Evolutionary conservation across 2,888 invertebrate genomes (phyloP), one percentile per base, ranked within the genome.

Genomic region (Branchellion lobata): DNA sequence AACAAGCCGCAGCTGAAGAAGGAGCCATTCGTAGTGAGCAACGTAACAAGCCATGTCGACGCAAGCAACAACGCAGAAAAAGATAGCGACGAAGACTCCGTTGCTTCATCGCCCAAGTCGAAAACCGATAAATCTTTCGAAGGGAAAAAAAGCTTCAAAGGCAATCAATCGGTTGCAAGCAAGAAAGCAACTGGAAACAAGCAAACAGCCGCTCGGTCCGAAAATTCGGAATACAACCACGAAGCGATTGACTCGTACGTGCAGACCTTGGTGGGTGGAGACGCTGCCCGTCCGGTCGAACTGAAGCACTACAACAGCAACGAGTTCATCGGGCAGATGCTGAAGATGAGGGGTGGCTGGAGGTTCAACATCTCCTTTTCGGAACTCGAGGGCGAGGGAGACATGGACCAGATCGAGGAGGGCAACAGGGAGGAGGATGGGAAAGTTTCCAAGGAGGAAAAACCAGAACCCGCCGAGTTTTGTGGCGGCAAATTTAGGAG

Each of bases 291-390:
- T 8, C 77, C 77, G 2, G 57, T 77, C 1, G 77, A 77, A 29
- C n/a, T 77, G 65, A 40, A 24, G 53, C 65, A 61, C 27, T 77
- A 77, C 65, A 77, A 65, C 33, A 77, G 77, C 40, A 57, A 33
- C 31, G 77, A 77, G 33, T 65, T 77, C 27, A 77, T 77, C 34
- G 40, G 77, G 21, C 31, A 33, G 11, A 40, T 65, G 11, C 21
- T 77, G 3, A 77, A 33, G 24, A 77, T 77, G 77, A 53, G 77
- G n/a, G 77, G 77, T 24, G 77, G 77, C 0, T 77, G 65, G 61
- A 29, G 77, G 33, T 77, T 77, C 77, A 77, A 77, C 36, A 77
- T 77, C 36, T 34, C 31, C 29, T 77, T 77, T 77, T 57, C 77
- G 3, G 65, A 61, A 34, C 5, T 57, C 18, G 34, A 21, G 33